These are phyloP conservation scores for Lophius piscatorius DNA, from an alignment of 2,113 vertebrate species.

Conservation along the genomic window DNA sequence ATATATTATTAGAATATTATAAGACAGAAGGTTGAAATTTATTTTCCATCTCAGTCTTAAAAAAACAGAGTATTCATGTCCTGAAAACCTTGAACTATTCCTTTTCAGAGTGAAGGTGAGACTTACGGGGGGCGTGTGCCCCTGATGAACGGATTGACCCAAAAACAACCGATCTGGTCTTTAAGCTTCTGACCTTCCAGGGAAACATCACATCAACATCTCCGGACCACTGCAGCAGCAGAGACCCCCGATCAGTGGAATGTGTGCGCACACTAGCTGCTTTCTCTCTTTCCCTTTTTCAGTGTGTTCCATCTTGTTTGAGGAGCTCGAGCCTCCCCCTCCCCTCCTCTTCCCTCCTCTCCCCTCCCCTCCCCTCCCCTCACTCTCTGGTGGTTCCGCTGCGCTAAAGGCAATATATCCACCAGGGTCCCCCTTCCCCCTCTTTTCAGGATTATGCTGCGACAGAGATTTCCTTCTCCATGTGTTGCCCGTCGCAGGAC, in stretches of 20 bases:
- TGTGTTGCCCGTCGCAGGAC: conserved; percentile 18
- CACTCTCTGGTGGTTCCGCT: conserved; percentile 44
- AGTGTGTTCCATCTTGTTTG: not conserved
- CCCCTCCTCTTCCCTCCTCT: conserved; percentile 5
- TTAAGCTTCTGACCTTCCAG: conserved; percentile 20
- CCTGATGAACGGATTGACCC: conserved; percentile 4
- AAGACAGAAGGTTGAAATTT: too few species aligned
- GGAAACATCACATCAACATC: not conserved
- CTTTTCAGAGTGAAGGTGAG: conserved; percentile 41
- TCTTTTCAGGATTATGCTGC: conserved; percentile 66
- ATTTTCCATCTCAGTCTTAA: too few species aligned
- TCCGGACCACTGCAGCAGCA: conserved; percentile 7
- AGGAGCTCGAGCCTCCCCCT: too few species aligned
- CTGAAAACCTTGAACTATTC: not conserved
- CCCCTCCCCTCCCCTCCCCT: conserved; percentile 1
- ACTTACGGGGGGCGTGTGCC: too few species aligned
- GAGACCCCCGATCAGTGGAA: not conserved
- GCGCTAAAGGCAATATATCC: conserved; percentile 56
- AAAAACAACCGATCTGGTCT: conserved; percentile 19
- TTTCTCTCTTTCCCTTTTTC: not conserved
- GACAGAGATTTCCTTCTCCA: conserved; percentile 58
- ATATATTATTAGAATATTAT: too few species aligned
- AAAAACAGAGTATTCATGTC: too few species aligned
- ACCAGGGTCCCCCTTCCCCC: conserved; percentile 51
- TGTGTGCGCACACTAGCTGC: too few species aligned